Percentiles rank a stretch among this genome's conserved stretches.
phyloP scores from a whole-genome alignment of 2,888 invertebrate species.

The Galeruca laticollis region DNA sequence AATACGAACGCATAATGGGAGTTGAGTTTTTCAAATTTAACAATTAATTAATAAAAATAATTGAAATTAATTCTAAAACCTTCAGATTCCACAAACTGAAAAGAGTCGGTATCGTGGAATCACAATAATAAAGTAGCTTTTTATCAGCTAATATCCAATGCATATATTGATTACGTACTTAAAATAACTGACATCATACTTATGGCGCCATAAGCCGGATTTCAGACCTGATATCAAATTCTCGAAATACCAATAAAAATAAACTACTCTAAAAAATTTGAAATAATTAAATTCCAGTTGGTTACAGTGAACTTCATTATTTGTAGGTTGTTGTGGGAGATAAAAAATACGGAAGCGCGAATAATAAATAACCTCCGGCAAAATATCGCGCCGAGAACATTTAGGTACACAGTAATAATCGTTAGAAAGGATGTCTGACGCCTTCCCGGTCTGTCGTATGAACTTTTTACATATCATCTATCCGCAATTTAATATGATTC shows the following conservation, averaged over 20 bases:
- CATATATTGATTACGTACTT: neutral
- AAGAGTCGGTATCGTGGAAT: too few species aligned
- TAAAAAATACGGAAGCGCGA: constrained; percentile 24
- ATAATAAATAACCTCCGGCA: constrained; percentile 9
- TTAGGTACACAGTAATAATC: neutral
- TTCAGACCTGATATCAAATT: constrained; percentile 35
- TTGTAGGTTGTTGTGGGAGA: constrained; percentile 7
- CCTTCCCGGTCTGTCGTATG: neutral
- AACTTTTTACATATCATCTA: neutral
- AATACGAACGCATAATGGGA: too few species aligned
- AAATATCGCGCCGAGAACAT: constrained; percentile 8
- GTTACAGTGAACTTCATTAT: constrained; percentile 18
- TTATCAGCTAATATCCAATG: too few species aligned
- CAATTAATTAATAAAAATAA: too few species aligned
- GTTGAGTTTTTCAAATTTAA: too few species aligned
- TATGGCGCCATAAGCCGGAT: constrained; percentile 43
- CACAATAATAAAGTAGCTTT: too few species aligned
- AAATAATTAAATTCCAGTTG: constrained; percentile 21
- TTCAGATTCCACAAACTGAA: too few species aligned
- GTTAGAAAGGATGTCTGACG: constrained; percentile 9
- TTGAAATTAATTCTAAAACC: too few species aligned
- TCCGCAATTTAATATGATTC: too few species aligned
- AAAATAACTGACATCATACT: constrained; percentile 37
- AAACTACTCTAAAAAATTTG: constrained; percentile 17
- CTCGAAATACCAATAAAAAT: constrained; percentile 24